Base-by-base conservation (phyloP, 2,113 vertebrate species). In the Saguinus midas region DNA sequence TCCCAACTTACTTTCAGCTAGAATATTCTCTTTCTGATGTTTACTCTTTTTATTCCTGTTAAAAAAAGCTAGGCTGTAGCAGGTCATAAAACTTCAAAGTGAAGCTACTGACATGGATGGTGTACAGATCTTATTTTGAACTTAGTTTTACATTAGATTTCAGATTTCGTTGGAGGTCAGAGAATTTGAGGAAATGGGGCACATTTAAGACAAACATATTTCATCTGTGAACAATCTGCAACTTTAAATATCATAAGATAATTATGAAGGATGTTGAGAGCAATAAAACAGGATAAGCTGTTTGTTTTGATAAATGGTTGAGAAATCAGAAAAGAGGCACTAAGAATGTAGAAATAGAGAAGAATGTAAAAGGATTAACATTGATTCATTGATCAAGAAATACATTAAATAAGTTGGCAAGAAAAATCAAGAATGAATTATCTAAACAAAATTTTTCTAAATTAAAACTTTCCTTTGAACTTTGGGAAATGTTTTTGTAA, bases 61-160 rank as follows among this genome's bases (percentile, higher is more conserved):
- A 9, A 21, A 75, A 78, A 87, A 76, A 75, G 4, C 35, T 48
- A 37, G 35, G 17, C 45, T 61, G 52, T 64, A 93, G 14, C 23
- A 14, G 66, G 85, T 81, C 78, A 86, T 95, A 88, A 82, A 96
- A 93, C 91, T 93, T 97, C 81, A 95, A 97, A 94, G 95, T 75
- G 78, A 73, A 68, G 88, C n/a, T 68, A 45, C 40, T 64, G 66
- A 37, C 75, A 64, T 86, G 52, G 37, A 55, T 94, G 61, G 29
- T 57, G 6, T 72, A 82, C 32, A 96, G 29, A 93, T 94, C 70
- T 95, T 84, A 97, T 87, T 95, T 93, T 94, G 72, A 97, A 96
- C 72, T 88, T 98, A 55, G n/a, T 78, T 97, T 90, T 97, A 96
- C 90, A 96, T 94, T 96, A 92, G 81, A 96, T 88, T 95, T 96